Conservation (phyloP, 2,888 invertebrate species). For the Luffia ferchaultella region DNA sequence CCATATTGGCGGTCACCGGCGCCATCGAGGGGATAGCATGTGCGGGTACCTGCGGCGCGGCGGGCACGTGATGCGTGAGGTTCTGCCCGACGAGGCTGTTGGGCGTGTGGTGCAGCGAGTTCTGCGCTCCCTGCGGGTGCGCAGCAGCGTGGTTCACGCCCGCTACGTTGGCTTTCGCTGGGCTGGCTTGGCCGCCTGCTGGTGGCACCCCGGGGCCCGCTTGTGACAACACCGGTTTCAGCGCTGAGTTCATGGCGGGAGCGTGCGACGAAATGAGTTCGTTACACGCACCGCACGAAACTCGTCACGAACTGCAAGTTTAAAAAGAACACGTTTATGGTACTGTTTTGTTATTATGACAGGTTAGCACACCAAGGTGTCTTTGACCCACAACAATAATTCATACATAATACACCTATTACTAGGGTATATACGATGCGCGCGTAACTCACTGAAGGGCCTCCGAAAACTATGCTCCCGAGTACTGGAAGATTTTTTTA, state of each 20-base stretch:
- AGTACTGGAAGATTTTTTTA: background rate
- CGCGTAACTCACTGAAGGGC: too few species aligned
- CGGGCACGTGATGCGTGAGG: conserved; percentile 39
- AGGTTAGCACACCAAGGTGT: conserved; percentile 43
- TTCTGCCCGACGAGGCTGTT: conserved; percentile 49
- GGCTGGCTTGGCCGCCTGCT: conserved; percentile 50
- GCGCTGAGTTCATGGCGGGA: conserved; percentile 67
- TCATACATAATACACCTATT: conserved; percentile 41
- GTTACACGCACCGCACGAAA: conserved; percentile 14
- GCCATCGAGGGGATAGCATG: conserved; percentile 57
- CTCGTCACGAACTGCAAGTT: conserved; percentile 44
- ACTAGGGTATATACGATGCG: conserved; percentile 34
- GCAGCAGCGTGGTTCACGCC: conserved; percentile 47
- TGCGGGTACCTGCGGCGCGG: conserved; percentile 27
- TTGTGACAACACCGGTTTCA: conserved; percentile 67
- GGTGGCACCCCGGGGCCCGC: conserved; percentile 43
- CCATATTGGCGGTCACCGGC: conserved; percentile 58
- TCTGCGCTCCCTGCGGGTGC: conserved; percentile 48
- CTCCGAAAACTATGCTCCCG: too few species aligned
- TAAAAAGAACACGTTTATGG: conserved; percentile 37
- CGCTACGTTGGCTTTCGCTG: conserved; percentile 53
- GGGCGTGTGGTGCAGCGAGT: conserved; percentile 37
- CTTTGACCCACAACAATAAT: conserved; percentile 62
- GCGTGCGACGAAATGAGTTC: conserved; percentile 12
- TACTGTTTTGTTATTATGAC: conserved; percentile 31